These are phyloP conservation scores for Chrysolina haemoptera DNA, from an alignment of 2,888 invertebrate genomes.

Conservation along the genomic window DNA sequence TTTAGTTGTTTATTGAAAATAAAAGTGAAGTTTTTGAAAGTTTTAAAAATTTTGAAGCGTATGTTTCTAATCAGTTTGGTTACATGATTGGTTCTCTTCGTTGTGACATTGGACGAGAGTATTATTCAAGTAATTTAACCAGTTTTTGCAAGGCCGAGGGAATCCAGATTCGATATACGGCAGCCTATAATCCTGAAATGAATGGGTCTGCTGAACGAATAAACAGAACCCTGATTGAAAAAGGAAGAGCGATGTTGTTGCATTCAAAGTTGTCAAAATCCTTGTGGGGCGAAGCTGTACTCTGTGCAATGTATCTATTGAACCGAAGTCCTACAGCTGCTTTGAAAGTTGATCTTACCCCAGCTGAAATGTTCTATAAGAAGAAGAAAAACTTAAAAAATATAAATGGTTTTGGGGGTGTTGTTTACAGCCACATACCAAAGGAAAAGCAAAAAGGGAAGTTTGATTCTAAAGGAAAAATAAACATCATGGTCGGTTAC, in stretches of 20 bases:
- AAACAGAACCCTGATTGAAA: too few relatives aligned
- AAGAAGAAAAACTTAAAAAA: background rate
- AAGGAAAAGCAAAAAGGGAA: constrained; percentile 20
- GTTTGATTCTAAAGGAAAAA: constrained; percentile 11
- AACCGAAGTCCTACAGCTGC: background rate
- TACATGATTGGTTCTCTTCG: constrained; percentile 4
- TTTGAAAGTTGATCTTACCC: constrained; percentile 5
- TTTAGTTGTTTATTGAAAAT: background rate
- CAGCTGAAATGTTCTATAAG: constrained; percentile 13
- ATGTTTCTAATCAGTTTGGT: constrained; percentile 5
- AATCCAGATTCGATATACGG: background rate
- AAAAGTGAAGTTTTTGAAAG: constrained; percentile 16
- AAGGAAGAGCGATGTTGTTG: too few relatives aligned
- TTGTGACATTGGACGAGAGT: constrained; percentile 4
- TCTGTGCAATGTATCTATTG: background rate
- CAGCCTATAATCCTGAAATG: background rate
- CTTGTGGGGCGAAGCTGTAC: background rate
- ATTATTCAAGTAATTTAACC: background rate
- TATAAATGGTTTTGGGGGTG: background rate
- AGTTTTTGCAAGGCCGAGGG: constrained; percentile 13
- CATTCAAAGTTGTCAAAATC: background rate
- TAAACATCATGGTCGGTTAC: background rate
- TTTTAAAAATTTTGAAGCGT: constrained; percentile 15
- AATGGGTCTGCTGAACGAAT: too few relatives aligned
- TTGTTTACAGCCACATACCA: constrained; percentile 10